These are phyloP conservation scores for Hassar affinis DNA, from an alignment of 2,113 vertebrate species.

Conservation along the genomic window DNA sequence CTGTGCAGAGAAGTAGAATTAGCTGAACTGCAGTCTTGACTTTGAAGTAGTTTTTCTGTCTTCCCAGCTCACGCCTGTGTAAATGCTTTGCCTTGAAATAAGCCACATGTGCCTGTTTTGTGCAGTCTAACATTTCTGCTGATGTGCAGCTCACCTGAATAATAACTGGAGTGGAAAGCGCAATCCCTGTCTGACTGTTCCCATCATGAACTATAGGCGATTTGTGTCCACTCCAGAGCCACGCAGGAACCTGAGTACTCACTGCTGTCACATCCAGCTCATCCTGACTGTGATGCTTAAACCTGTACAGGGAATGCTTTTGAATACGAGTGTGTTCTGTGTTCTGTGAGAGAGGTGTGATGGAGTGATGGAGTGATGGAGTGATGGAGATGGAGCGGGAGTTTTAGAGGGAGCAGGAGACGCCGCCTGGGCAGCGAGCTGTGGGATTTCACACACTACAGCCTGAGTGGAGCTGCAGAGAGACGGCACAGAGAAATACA, in stretches of 20 bases:
- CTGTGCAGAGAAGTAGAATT: no score
- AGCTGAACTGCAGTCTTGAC: no score
- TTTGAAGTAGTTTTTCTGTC: neutral
- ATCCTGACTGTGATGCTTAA: neutral
- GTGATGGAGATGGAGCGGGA: neutral
- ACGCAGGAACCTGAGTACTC: no score
- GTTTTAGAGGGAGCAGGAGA: neutral
- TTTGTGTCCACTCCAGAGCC: neutral
- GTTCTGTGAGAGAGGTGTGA: neutral
- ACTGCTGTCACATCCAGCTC: neutral
- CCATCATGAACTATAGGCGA: neutral
- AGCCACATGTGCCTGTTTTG: neutral
- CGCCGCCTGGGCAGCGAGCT: neutral
- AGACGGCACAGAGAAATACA: no score
- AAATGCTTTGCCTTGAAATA: neutral
- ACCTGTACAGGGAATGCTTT: neutral
- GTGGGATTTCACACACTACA: constrained; percentile 67
- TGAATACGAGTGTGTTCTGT: neutral
- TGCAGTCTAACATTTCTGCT: neutral
- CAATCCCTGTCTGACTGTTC: neutral
- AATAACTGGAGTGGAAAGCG: neutral
- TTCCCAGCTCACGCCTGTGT: neutral
- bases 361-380: no score
- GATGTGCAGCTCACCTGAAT: neutral
- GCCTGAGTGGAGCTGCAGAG: neutral